Base-by-base conservation (phyloP, 2,888 invertebrate genomes). In the Drepanosiphum platanoidis region DNA sequence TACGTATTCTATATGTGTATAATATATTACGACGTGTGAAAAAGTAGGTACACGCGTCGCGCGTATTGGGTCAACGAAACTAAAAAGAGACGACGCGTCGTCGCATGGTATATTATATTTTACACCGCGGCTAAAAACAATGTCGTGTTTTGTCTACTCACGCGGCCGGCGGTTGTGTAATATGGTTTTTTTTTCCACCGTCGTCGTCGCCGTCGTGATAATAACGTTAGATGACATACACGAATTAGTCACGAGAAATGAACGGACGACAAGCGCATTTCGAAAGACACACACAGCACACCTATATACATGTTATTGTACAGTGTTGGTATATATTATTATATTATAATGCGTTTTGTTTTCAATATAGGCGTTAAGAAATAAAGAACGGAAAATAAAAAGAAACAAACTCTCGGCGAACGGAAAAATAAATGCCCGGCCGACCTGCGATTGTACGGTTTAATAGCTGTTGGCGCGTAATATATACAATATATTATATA, bases 201-300 rank as follows among this genome's bases (percentile, higher is more conserved):
- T 7, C 13, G 61, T 11, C 42, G 42, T 11, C 42, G 42, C 42
- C 42, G 42, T 8, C 61, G 61, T 13, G 61, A 61, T 61, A 8
- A 8, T 27, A 27, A 27, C 9, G 52, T 18, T 1, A n/a, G 61
- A 52, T 27, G 61, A 61, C 27, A 0, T 61, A 61, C 61, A 9
- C 61, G 61, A 27, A 61, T 61, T 61, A 61, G 61, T 61, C 61
- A 61, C 27, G 61, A 61, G 61, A 27, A 61, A 61, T 9, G 52
- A 5, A 18, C 52, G n/a, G 27, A n/a, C 22, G n/a, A 58, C 58
- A n/a, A 58, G 4, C 15, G 22, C 61, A 61, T 61, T 61, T 61
- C 61, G 27, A 61, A 61, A 61, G 22, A 7, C 22, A 27, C 3
- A 1, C 58, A 11, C 13, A 15, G 3, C 3, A 46, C 3, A 42